A percentile compares a stretch with the other conserved stretches of the same genome.
Evolutionary conservation across 64 coral and sea anemone genomes (phyloP).

Genomic region (Actinia tenebrosa): DNA sequence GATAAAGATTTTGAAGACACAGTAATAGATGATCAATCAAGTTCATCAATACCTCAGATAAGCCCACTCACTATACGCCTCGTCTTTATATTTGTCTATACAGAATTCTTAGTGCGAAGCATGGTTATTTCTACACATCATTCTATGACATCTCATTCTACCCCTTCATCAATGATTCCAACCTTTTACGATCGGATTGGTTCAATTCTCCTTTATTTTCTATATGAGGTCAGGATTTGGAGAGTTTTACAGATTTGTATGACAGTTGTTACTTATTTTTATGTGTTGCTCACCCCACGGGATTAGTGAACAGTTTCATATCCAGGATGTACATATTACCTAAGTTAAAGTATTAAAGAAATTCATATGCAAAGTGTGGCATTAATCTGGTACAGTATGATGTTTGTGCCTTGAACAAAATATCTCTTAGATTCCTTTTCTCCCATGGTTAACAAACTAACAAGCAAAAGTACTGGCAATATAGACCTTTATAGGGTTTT

Average conservation of each 20-base stretch:
- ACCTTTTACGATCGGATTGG: not conserved
- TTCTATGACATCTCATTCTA: not conserved
- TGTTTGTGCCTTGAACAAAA: no score
- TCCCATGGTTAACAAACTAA: no score
- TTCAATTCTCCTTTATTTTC: conserved; percentile 13
- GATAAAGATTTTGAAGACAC: not conserved
- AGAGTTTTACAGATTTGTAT: conserved; percentile 45
- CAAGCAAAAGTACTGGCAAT: no score
- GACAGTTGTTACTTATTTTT: conserved; percentile 31
- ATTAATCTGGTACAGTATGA: no score
- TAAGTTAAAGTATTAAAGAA: no score
- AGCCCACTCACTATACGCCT: conserved; percentile 40
- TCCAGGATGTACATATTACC: not conserved
- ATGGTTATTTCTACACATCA: conserved; percentile 35
- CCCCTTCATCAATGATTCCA: not conserved
- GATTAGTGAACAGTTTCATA: not conserved
- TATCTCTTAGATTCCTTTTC: no score
- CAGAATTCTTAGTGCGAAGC: conserved; percentile 55
- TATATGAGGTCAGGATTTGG: conserved; percentile 54
- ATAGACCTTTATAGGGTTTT: no score
- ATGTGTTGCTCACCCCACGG: conserved; percentile 25
- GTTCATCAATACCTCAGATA: not conserved
- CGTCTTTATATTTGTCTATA: conserved; percentile 61
- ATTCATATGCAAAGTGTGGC: no score
- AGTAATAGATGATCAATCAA: not conserved